Evolutionary conservation across 2,888 invertebrate species (phyloP).

Genomic region (Epirrhoe alternata): DNA sequence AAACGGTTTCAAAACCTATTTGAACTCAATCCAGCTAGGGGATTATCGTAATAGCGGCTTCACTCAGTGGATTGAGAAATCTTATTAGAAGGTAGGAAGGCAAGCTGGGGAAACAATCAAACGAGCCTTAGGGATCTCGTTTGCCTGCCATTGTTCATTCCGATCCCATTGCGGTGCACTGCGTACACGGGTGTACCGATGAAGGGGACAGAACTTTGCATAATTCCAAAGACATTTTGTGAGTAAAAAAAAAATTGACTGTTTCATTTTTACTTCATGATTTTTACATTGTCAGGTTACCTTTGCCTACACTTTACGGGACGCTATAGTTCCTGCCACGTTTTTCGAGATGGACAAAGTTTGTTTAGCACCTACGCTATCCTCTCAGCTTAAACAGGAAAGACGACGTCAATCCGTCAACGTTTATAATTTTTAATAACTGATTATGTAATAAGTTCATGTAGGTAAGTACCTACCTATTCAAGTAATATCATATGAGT

Average conservation of each 20-base stretch:
- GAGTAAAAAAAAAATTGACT: neutral
- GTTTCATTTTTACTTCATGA: no score
- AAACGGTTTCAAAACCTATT: slow-evolving; percentile 39
- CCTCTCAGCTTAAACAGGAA: no score
- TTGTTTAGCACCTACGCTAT: no score
- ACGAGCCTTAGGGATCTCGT: slow-evolving; percentile 60
- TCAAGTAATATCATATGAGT: no score
- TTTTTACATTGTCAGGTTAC: no score
- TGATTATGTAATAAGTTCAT: no score
- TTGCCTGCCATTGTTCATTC: slow-evolving; percentile 58
- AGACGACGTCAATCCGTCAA: no score
- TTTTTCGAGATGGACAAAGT: no score
- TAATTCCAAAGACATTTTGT: neutral
- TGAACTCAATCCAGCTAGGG: slow-evolving; percentile 49
- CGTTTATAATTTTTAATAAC: no score
- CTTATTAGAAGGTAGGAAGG: slow-evolving; percentile 54
- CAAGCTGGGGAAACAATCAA: slow-evolving; percentile 54
- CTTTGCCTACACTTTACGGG: no score
- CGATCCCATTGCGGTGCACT: slow-evolving; percentile 22
- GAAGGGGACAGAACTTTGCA: neutral
- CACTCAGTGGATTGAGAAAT: slow-evolving; percentile 56
- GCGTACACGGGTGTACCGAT: neutral
- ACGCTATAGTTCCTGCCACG: no score
- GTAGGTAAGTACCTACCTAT: no score
- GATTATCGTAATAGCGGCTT: slow-evolving; percentile 51